phyloP scores from a whole-genome alignment of 2,888 invertebrate species.

The Ariolimax columbianus region DNA sequence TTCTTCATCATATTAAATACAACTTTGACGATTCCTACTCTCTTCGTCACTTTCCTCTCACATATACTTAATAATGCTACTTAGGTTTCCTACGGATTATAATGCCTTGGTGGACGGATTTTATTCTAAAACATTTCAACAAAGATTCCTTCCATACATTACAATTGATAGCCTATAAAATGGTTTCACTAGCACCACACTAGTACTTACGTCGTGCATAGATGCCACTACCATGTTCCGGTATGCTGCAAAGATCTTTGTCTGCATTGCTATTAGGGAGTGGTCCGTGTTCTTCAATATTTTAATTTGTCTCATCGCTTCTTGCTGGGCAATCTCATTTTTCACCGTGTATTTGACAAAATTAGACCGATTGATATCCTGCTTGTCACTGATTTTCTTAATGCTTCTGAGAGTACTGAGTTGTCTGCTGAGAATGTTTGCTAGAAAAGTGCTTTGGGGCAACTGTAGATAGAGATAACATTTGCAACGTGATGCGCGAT shows the following conservation, averaged over 20 bases:
- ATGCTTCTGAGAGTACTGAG: conserved; percentile 31
- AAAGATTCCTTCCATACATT: neutral
- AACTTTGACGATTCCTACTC: no score
- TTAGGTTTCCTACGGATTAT: no score
- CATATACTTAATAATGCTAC: no score
- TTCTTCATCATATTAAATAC: no score
- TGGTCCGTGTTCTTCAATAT: neutral
- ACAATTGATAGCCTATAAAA: neutral
- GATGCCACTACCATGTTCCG: neutral
- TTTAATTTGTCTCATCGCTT: neutral
- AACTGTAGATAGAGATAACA: conserved; percentile 1
- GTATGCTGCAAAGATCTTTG: conserved; percentile 3
- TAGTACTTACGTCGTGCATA: neutral
- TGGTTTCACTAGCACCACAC: neutral
- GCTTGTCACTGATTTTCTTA: conserved; percentile 37
- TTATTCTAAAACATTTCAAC: no score
- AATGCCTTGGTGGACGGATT: no score
- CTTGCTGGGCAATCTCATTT: neutral
- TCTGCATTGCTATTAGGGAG: neutral
- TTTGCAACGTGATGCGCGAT: no score
- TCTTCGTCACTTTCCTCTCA: no score
- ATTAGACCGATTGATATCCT: neutral
- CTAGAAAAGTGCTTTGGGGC: conserved; percentile 31
- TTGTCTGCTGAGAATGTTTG: conserved; percentile 41
- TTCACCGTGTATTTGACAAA: conserved; percentile 13